Evolutionary conservation across 2,113 vertebrate species (phyloP).

Genomic region (Mixornis gularis): DNA sequence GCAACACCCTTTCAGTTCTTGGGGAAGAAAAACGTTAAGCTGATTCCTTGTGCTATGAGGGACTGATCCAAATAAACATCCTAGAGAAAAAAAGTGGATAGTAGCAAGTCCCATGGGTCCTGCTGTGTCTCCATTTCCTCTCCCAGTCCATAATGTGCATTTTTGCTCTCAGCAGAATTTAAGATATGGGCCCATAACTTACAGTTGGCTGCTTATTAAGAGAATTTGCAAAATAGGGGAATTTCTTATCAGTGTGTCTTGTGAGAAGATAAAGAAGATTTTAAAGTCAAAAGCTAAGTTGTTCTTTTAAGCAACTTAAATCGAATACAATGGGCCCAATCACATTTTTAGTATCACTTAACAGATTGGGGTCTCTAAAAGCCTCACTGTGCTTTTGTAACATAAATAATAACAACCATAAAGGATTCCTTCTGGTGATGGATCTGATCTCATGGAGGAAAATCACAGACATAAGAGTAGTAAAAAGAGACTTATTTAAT

Average conservation of each 20-base stretch:
- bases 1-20: background rate
- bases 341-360: background rate
- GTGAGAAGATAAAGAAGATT: background rate
- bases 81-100: background rate
- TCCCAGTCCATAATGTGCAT: background rate
- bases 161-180: background rate
- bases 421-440: background rate
- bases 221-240: background rate
- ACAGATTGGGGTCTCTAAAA: background rate
- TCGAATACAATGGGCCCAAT: background rate
- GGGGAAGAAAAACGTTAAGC: background rate
- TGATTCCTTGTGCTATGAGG: background rate
- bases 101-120: background rate
- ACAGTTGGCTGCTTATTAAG: background rate
- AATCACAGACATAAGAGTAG: background rate
- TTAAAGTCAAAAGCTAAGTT: background rate
- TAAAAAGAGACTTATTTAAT: background rate
- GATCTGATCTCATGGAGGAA: background rate
- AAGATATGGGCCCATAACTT: background rate
- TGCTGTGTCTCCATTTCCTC: background rate
- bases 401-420: background rate
- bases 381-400: background rate
- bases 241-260: background rate
- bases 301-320: background rate
- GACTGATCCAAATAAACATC: background rate